Base-by-base conservation (phyloP, 2,888 invertebrate genomes). In the Xanthia icteritia region DNA sequence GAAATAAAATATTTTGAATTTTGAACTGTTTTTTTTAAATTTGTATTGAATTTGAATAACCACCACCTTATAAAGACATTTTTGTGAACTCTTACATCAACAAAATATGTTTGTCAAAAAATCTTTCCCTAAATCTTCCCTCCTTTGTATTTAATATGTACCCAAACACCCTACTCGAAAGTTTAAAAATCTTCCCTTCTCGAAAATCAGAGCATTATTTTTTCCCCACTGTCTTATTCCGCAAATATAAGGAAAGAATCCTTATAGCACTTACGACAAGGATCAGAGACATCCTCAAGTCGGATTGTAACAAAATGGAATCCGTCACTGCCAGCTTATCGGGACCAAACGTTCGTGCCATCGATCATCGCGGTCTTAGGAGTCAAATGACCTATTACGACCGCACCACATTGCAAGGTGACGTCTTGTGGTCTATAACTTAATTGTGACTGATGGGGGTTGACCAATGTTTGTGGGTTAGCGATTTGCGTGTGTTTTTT, bases 361-460 rank as follows among this genome's bases (percentile, higher is more conserved):
- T 84, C 86, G 51, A 78, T 85, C 86, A 85, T 87, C 36, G 60
- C 72, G 69, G 65, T 76, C 79, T 84, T 77, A 70, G 61, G 61
- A 79, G 65, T 69, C 73, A 84, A 86, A 87, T 79, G 61, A 76
- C 27, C 68, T 80, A 71, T 81, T 84, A 65, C 69, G 54, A 36
- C 61, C 67, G 27, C 61, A 81, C 77, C 79, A 39, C 77, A 79
- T 79, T 74, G 67, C 66, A 66, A 76, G 77, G 77, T 67, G 54
- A 65, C 83, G 51, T 81, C 86, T 84, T 84, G 77, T 36, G 88
- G 86, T 84, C 58, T 61, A 77, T 88, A 86, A 87, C 84, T 82
- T 56, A 66, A 86, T 87, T 75, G 71, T 51, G 73, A 69, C 48
- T 42, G 73, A 74, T 77, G 51, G 66, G 36, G 0, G 36, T 74